phyloP scores from a whole-genome alignment of 2,888 invertebrate genomes.

The Notodonta dromedarius region DNA sequence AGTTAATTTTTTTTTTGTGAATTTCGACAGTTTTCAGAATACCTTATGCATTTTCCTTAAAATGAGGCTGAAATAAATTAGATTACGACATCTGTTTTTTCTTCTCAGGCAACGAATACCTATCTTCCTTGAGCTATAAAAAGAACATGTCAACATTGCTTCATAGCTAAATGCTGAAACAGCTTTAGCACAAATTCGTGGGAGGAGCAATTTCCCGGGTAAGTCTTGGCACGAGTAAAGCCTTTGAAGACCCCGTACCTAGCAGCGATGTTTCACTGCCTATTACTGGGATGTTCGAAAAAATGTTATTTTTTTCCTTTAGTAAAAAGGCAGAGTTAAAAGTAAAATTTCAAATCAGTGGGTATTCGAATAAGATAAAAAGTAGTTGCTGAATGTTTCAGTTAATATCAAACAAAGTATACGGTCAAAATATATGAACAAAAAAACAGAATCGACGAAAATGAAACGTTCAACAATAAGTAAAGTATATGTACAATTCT shows the following conservation, averaged over 20 bases:
- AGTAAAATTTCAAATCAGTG: too few relatives aligned
- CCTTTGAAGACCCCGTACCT: constrained; percentile 37
- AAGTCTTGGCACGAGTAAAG: constrained; percentile 30
- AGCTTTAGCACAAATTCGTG: constrained; percentile 21
- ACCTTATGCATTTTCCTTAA: not conserved
- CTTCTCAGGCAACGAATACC: constrained; percentile 2
- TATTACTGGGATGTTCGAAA: constrained; percentile 25
- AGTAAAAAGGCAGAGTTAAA: not conserved
- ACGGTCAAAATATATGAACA: too few relatives aligned
- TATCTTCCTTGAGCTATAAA: constrained; percentile 18
- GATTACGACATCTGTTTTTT: not conserved
- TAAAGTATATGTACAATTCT: too few relatives aligned
- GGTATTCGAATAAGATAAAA: too few relatives aligned
- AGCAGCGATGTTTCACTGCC: constrained; percentile 31
- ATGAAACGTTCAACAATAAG: too few relatives aligned
- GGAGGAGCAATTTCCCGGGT: constrained; percentile 36
- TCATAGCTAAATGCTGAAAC: constrained; percentile 29
- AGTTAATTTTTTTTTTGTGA: constrained; percentile 6
- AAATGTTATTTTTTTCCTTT: constrained; percentile 21
- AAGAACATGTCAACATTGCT: constrained; percentile 23
- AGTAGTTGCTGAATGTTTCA: too few relatives aligned
- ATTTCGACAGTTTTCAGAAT: not conserved
- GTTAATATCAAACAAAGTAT: too few relatives aligned
- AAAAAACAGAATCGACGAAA: too few relatives aligned
- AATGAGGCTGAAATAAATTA: not conserved